Evolutionary conservation across 2,888 invertebrate genomes (phyloP), one percentile per base, ranked within the genome.

Genomic region (Darwinula stevensoni): DNA sequence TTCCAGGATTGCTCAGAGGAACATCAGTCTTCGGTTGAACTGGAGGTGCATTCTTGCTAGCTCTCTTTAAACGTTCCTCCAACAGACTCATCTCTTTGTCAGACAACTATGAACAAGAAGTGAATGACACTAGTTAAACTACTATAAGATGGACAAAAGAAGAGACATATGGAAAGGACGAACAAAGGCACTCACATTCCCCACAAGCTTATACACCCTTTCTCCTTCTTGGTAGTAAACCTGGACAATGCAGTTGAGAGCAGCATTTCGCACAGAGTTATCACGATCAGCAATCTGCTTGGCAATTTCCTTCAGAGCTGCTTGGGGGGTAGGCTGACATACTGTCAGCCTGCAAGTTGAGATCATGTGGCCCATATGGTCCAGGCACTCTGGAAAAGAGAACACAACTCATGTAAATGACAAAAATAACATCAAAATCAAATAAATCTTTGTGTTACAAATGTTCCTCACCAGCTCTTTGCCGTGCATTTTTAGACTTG

Each of bases 241-340:
- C 40, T 72, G 67, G 1, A 88, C 74, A 33, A 88, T 66, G 43
- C 80, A 76, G 57, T 91, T 94, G 31, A 97, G 61, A 1, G 94
- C 88, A 1, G 88, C 86, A 47, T 78, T 88, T 30, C 97, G 62
- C 27, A 97, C 94, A 2, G 74, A 68, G 53, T 86, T 88, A 51
- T 97, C 94, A 16, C 88, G 58, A 54, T 97, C 91, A 0, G 82
- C 74, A 45, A 97, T 91, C 49, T 88, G 86, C 27, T 73, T 68
- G 1, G 88, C 88, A 13, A 97, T 66, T 53, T 82, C 75, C 48
- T 75, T 75, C 3, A 94, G 53, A 0, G 86, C 73, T 2, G 63
- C 65, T 16, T 63, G 61, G 2, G 75, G 68, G 0, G 71, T 63
- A 1, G 82, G 73, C 41, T 73, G 65, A 50, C 84, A 76, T 16